Evolutionary conservation across 1,140 invertebrate species (phyloP).

Genomic region (Caenorhabditis latens): DNA sequence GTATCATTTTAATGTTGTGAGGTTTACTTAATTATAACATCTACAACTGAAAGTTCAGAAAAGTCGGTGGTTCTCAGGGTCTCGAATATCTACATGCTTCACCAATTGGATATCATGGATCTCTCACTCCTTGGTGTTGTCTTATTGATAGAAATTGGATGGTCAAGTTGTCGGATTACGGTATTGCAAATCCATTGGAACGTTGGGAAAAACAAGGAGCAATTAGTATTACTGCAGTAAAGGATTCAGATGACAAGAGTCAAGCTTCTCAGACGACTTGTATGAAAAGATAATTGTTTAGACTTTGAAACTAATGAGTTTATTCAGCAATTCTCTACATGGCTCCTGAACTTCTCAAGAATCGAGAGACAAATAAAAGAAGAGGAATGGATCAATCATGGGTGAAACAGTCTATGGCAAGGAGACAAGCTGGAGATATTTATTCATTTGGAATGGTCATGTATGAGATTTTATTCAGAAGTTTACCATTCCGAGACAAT

Average conservation of each 20-base stretch:
- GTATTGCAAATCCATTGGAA: conserved; percentile 74
- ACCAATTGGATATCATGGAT: conserved; percentile 76
- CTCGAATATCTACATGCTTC: conserved; percentile 68
- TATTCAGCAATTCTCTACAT: conserved; percentile 61
- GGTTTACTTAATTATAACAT: neutral
- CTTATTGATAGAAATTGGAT: conserved; percentile 75
- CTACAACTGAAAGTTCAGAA: conserved; percentile 17
- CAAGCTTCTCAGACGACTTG: conserved; percentile 72
- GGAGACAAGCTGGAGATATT: conserved; percentile 74
- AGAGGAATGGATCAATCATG: conserved; percentile 66
- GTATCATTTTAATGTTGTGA: neutral
- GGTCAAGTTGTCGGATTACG: conserved; percentile 76
- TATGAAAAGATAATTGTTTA: conserved; percentile 28
- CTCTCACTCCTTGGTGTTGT: conserved; percentile 74
- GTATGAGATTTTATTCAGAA: conserved; percentile 76
- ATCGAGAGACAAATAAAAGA: conserved; percentile 61
- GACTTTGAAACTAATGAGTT: no score
- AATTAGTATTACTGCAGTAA: conserved; percentile 62
- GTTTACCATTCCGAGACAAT: conserved; percentile 70
- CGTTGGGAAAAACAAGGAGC: conserved; percentile 75
- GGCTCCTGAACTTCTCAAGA: conserved; percentile 67
- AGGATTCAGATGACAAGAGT: conserved; percentile 72
- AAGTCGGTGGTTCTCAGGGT: conserved; percentile 40
- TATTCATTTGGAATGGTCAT: conserved; percentile 77
- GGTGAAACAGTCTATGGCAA: conserved; percentile 61